These are phyloP conservation scores for Hemicrepidius hirtus DNA, from an alignment of 2,888 invertebrate genomes.

Conservation along the genomic window DNA sequence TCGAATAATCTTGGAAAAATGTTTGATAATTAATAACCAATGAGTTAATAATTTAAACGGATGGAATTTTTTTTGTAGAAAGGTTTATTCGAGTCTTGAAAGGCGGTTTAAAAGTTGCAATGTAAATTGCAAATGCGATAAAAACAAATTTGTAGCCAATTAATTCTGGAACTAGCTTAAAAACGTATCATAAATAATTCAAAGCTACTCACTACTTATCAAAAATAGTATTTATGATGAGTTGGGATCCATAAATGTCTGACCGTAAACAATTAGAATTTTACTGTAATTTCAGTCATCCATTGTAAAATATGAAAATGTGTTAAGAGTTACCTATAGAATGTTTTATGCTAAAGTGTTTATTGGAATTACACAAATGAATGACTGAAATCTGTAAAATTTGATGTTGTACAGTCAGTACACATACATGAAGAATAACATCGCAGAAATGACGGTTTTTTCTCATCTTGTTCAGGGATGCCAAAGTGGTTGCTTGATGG, in stretches of 20 bases:
- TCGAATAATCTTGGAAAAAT: not conserved
- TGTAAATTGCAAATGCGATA: slow-evolving; percentile 38
- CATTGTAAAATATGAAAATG: slow-evolving; percentile 44
- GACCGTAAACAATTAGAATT: slow-evolving; percentile 70
- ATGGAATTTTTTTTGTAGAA: no score
- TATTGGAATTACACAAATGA: slow-evolving; percentile 49
- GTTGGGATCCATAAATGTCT: slow-evolving; percentile 71
- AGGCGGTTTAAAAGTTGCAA: not conserved
- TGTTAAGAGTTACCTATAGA: slow-evolving; percentile 38
- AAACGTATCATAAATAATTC: slow-evolving; percentile 43
- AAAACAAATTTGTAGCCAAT: slow-evolving; percentile 20
- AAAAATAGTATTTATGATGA: slow-evolving; percentile 69
- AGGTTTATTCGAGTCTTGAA: not conserved
- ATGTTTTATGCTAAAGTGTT: slow-evolving; percentile 37
- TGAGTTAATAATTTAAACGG: no score
- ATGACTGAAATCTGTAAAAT: slow-evolving; percentile 64
- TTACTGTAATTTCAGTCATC: slow-evolving; percentile 60
- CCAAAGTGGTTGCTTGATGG: slow-evolving; percentile 78
- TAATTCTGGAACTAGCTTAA: slow-evolving; percentile 36
- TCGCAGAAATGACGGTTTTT: slow-evolving; percentile 92
- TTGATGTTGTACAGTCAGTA: slow-evolving; percentile 65
- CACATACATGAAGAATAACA: slow-evolving; percentile 85
- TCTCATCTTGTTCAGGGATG: slow-evolving; percentile 85
- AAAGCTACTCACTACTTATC: slow-evolving; percentile 72
- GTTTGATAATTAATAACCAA: no score